phyloP scores from a whole-genome alignment of 2,888 invertebrate species.

The Mimas tiliae region DNA sequence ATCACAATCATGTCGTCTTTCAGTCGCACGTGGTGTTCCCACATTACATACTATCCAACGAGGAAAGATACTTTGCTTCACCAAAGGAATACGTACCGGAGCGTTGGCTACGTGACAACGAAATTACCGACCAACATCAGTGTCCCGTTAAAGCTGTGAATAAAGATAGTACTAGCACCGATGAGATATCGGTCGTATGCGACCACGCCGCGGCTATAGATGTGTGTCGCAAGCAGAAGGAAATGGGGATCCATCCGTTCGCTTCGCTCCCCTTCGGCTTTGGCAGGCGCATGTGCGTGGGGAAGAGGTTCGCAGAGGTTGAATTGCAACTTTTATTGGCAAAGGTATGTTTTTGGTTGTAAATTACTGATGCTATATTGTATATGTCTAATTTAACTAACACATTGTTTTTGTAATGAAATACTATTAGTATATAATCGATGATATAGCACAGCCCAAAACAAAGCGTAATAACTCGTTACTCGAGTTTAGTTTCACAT shows the following conservation, averaged over 20 bases:
- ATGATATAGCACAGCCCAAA: background rate
- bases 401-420: background rate
- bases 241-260: constrained; percentile 88
- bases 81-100: constrained; percentile 90
- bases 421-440: no score
- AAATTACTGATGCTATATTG: no score
- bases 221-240: constrained; percentile 77
- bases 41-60: constrained; percentile 90
- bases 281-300: constrained; percentile 91
- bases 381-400: background rate
- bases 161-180: background rate
- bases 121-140: constrained; percentile 40
- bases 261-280: constrained; percentile 91
- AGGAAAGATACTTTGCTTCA: constrained; percentile 88
- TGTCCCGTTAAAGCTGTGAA: constrained; percentile 35
- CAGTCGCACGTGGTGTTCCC: constrained; percentile 93
- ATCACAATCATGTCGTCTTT: constrained; percentile 37
- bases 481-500: no score
- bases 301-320: constrained; percentile 92
- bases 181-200: constrained; percentile 1
- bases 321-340: constrained; percentile 90
- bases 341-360: constrained; percentile 78
- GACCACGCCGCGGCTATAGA: constrained; percentile 29
- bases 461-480: no score
- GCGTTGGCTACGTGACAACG: constrained; percentile 88